Percentiles rank a stretch among this genome's conserved stretches.
Evolutionary conservation across 92 coral and sea anemone species (phyloP).

Genomic region (Meandrina meandrites): DNA sequence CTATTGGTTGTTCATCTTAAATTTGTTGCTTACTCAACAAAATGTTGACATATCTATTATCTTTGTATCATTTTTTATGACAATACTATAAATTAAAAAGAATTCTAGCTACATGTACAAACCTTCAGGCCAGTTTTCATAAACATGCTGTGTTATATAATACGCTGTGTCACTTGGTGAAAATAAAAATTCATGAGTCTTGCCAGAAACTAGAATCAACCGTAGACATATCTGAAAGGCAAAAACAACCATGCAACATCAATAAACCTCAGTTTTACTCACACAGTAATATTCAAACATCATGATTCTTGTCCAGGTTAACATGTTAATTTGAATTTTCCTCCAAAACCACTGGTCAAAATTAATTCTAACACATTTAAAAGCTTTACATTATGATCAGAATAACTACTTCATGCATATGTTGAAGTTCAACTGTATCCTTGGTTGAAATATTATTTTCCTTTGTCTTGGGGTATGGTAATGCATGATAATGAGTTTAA

Average conservation of each 20-base stretch:
- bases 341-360: too few species aligned
- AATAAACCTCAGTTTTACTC: neutral
- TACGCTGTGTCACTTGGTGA: slow-evolving; percentile 97
- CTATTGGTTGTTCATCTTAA: too few species aligned
- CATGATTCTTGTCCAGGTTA: too few species aligned
- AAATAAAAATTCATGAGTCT: slow-evolving; percentile 92
- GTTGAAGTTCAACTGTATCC: too few species aligned
- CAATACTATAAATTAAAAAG: neutral
- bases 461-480: too few species aligned
- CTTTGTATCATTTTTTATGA: neutral
- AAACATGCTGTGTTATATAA: slow-evolving; percentile 88
- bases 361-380: too few species aligned
- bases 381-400: too few species aligned
- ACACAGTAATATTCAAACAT: too few species aligned
- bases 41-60: neutral
- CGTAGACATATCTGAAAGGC: slow-evolving; percentile 90
- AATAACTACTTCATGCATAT: too few species aligned
- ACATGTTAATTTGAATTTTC: neutral
- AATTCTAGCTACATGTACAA: slow-evolving; percentile 2
- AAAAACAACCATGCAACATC: neutral
- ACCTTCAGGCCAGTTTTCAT: slow-evolving; percentile 99
- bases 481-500: too few species aligned
- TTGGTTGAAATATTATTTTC: too few species aligned
- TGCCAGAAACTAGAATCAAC: slow-evolving; percentile 92
- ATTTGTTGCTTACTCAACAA: neutral